phyloP scores from a whole-genome alignment of 2,113 vertebrate species.

The Zosterops japonicus region DNA sequence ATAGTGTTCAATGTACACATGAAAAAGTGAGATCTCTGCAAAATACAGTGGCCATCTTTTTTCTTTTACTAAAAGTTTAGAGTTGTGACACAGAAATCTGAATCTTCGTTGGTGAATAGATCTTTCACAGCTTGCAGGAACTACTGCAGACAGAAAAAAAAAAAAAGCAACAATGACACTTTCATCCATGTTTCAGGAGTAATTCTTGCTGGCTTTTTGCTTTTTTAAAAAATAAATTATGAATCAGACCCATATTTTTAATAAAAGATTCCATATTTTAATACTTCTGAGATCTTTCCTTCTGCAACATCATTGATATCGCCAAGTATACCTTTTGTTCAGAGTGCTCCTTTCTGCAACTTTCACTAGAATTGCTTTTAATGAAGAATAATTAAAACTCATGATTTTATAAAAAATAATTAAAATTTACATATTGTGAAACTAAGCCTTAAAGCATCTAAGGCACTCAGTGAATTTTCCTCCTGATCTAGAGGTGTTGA shows the following conservation, averaged over 20 bases:
- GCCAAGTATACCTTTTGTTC: neutral
- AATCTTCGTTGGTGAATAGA: neutral
- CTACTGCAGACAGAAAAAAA: neutral
- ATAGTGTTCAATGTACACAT: neutral
- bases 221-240: neutral
- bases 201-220: neutral
- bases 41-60: neutral
- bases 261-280: neutral
- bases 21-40: neutral
- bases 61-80: neutral
- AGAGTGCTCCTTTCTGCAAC: neutral
- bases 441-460: neutral
- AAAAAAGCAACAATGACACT: neutral
- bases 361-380: neutral
- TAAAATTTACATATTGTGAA: neutral
- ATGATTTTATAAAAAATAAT: neutral
- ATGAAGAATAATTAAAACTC: neutral
- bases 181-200: neutral
- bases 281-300: neutral
- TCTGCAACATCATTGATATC: neutral
- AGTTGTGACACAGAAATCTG: neutral
- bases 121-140: neutral
- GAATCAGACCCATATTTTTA: neutral
- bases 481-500: neutral
- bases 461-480: neutral